phyloP scores from a whole-genome alignment of 2,113 vertebrate species.

The Rafetus swinhoei region DNA sequence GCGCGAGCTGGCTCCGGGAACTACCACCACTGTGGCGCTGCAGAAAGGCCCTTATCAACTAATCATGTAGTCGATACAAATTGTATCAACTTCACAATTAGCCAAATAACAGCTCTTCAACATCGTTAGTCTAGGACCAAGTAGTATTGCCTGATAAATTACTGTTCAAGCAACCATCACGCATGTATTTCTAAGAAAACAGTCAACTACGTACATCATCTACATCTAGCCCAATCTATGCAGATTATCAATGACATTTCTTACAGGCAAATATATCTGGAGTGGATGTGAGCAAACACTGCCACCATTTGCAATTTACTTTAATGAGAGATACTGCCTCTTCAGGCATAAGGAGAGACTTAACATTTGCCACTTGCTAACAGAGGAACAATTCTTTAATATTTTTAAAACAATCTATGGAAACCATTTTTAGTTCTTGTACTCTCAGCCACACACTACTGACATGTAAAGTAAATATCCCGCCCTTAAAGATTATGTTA shows the following conservation, averaged over 20 bases:
- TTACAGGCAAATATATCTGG: neutral
- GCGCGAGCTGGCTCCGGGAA: no score
- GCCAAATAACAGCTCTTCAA: no score
- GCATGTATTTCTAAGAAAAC: neutral
- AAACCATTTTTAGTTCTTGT: neutral
- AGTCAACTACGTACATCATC: neutral
- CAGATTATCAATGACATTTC: neutral
- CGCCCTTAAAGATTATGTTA: fast-evolving
- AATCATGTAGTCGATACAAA: no score
- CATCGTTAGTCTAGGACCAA: neutral
- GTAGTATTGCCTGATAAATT: neutral
- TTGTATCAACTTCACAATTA: no score
- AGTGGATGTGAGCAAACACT: neutral
- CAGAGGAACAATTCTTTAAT: neutral
- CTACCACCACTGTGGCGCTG: no score
- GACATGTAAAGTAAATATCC: fast-evolving
- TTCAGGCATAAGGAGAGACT: neutral
- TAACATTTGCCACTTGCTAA: neutral
- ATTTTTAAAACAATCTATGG: neutral
- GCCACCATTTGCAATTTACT: neutral
- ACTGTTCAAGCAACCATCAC: neutral
- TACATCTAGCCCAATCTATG: neutral
- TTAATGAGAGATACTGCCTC: neutral
- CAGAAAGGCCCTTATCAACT: no score
- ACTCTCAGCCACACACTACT: fast-evolving